Percentiles rank a stretch among this genome's conserved stretches.
Conservation (phyloP, 2,113 vertebrate species). For the Sylvilagus bachmani region DNA sequence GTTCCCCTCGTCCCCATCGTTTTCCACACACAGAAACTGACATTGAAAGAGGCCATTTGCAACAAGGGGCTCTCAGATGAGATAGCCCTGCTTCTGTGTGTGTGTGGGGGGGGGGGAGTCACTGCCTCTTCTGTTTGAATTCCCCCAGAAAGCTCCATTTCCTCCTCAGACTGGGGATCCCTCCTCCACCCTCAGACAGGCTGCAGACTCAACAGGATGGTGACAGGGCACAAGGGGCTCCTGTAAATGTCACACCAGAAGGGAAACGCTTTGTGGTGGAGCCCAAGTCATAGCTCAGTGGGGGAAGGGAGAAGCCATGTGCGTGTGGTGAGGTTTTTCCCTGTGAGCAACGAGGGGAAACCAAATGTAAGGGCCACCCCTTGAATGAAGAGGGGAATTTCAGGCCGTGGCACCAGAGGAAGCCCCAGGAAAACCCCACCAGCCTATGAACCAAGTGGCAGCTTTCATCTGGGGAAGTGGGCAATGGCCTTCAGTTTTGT, state of each 20-base stretch:
- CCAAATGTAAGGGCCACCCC: not conserved
- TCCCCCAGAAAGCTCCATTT: too few species aligned
- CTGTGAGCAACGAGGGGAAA: conserved; percentile 22
- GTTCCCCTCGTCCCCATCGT: not conserved
- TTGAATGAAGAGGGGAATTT: not conserved
- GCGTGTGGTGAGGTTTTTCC: not conserved
- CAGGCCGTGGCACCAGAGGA: not conserved
- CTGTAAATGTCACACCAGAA: not conserved
- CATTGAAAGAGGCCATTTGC: not conserved
- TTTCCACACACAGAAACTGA: not conserved
- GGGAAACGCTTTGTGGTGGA: not conserved
- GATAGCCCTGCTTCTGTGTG: not conserved
- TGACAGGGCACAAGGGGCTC: not conserved
- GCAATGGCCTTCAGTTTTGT: conserved; percentile 39
- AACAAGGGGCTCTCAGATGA: not conserved
- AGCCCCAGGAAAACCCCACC: conserved; percentile 25
- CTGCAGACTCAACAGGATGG: not conserved
- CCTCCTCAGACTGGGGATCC: not conserved
- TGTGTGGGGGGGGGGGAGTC: not conserved
- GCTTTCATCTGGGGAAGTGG: not conserved
- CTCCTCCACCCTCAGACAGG: not conserved
- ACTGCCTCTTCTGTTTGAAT: not conserved
- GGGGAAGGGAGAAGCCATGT: not conserved
- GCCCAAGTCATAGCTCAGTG: not conserved
- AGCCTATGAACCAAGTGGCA: not conserved